These are phyloP conservation scores for Cephus pulcher DNA, from an alignment of 2,888 invertebrate genomes.

Conservation along the genomic window DNA sequence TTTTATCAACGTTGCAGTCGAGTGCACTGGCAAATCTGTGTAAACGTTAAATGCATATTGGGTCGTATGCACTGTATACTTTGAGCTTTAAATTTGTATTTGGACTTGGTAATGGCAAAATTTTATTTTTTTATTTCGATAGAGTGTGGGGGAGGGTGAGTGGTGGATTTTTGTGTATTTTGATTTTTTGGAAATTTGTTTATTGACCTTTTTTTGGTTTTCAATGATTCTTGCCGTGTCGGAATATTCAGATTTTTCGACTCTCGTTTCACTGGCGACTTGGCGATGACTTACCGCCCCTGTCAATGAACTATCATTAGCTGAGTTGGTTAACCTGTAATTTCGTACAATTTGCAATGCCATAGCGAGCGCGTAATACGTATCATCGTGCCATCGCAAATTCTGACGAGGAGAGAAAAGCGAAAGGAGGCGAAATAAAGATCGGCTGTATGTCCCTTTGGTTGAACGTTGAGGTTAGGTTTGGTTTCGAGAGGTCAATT, in stretches of 20 bases:
- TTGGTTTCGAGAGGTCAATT: background rate
- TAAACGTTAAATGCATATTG: slow-evolving; percentile 1
- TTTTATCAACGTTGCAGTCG: background rate
- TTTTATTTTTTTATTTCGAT: background rate
- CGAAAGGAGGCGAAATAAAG: background rate
- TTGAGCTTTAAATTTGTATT: background rate
- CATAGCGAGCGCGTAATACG: background rate
- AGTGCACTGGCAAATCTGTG: background rate
- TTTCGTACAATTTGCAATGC: background rate
- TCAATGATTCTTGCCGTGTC: background rate
- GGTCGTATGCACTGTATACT: no score
- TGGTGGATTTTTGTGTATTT: no score
- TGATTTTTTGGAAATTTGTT: no score
- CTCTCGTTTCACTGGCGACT: background rate
- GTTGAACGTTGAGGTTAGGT: background rate
- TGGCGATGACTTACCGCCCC: background rate
- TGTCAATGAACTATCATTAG: background rate
- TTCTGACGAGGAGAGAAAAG: background rate
- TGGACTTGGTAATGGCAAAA: background rate
- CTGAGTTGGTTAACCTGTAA: background rate
- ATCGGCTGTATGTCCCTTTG: background rate
- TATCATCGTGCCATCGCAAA: background rate
- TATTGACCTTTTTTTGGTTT: fast-evolving
- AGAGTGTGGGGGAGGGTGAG: no score
- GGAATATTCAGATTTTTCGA: background rate